Evolutionary conservation across 2,888 invertebrate species (phyloP).

Genomic region (Seira ritae): DNA sequence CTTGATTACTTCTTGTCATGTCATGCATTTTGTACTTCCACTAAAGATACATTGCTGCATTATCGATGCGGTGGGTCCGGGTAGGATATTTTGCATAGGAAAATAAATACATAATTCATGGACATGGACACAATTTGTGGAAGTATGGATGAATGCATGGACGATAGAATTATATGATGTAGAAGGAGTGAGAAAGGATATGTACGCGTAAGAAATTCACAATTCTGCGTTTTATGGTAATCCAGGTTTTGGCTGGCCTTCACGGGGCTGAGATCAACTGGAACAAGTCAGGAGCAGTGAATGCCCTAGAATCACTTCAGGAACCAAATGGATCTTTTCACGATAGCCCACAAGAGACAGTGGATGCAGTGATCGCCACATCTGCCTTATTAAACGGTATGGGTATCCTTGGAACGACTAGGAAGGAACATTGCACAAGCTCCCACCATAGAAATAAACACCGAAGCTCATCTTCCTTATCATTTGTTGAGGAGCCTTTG

Average conservation of each 20-base stretch:
- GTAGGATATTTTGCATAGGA: no score
- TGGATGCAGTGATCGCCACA: slow-evolving; percentile 70
- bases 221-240: neutral
- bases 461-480: slow-evolving; percentile 74
- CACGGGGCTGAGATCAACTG: slow-evolving; percentile 79
- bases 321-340: slow-evolving; percentile 88
- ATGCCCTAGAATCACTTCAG: slow-evolving; percentile 85
- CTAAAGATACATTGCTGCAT: no score
- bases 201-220: no score
- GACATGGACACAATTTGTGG: no score
- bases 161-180: no score
- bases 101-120: no score
- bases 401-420: slow-evolving; percentile 67
- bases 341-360: slow-evolving; percentile 70
- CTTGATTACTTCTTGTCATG: no score
- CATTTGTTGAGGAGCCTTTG: slow-evolving; percentile 19
- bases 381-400: slow-evolving; percentile 71
- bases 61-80: no score
- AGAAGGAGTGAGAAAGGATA: no score
- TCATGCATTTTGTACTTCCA: no score
- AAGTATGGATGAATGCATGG: no score
- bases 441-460: slow-evolving; percentile 77
- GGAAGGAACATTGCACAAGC: slow-evolving; percentile 74
- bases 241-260: slow-evolving; percentile 84
- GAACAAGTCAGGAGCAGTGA: slow-evolving; percentile 87